phyloP scores from a whole-genome alignment of 2,797 vertebrate species.

The Varecia variegata region DNA sequence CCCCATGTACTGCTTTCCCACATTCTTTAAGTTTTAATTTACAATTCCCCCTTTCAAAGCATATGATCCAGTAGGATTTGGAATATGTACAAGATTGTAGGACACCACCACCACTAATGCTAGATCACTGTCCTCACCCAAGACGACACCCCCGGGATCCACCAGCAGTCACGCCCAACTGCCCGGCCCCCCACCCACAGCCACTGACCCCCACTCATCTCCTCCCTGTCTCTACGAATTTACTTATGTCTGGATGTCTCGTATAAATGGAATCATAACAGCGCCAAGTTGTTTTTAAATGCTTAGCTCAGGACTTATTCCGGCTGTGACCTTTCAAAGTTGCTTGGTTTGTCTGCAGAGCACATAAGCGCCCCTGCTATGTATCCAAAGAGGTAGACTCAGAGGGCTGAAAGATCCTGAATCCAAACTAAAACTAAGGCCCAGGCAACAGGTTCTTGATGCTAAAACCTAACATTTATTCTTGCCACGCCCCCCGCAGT shows the following conservation, averaged over 20 bases:
- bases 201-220: not conserved
- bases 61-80: rapidly evolving
- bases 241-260: not conserved
- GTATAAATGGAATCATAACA: not conserved
- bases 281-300: not conserved
- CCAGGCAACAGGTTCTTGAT: not conserved
- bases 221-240: not conserved
- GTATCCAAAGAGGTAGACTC: not conserved
- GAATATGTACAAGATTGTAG: not conserved
- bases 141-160: not conserved
- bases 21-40: not conserved
- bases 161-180: not conserved
- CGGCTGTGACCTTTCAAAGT: not conserved
- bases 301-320: not conserved
- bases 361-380: not conserved
- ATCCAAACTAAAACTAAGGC: not conserved
- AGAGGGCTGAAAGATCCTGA: not conserved
- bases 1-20: not conserved
- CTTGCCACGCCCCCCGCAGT: rapidly evolving
- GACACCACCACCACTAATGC: not conserved
- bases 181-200: not conserved
- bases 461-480: not conserved
- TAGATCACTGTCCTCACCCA: not conserved
- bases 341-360: not conserved
- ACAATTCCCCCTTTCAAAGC: not conserved